A percentile compares a stretch with the other conserved stretches of the same genome.
Conservation (phyloP, 1,140 invertebrate genomes). For the Leptinotarsa lineolata region DNA sequence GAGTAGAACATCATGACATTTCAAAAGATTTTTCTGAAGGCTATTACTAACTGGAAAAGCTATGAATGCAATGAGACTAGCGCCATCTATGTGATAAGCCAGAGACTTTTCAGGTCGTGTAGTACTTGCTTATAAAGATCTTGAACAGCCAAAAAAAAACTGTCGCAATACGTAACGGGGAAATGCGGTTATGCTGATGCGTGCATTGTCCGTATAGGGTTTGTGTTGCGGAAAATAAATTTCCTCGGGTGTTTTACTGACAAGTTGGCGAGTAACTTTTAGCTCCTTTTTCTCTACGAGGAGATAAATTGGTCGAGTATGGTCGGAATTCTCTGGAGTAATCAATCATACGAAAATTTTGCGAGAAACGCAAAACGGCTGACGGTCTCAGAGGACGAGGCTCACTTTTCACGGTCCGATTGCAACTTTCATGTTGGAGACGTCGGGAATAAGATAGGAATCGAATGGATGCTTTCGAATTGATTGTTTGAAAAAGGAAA, state of each 20-base stretch:
- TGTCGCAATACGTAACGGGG: too few species aligned
- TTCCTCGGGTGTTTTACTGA: conserved; percentile 12
- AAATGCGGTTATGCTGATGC: neutral
- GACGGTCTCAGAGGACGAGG: conserved; percentile 10
- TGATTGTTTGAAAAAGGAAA: too few species aligned
- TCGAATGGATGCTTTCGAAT: too few species aligned
- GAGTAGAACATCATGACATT: too few species aligned
- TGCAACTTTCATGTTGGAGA: neutral
- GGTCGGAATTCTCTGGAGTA: conserved; percentile 16
- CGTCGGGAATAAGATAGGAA: neutral
- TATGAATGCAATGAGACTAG: too few species aligned
- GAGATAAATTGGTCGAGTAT: conserved; percentile 14
- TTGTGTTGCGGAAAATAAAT: neutral
- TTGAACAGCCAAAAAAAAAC: too few species aligned
- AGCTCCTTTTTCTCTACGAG: conserved; percentile 1
- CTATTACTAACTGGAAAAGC: too few species aligned
- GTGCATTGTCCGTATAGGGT: neutral
- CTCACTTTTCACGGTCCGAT: conserved; percentile 19
- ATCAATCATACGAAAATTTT: conserved; percentile 26
- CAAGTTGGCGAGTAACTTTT: conserved; percentile 15
- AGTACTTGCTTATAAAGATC: too few species aligned
- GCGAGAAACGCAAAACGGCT: neutral
- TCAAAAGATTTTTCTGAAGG: too few species aligned
- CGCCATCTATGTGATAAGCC: too few species aligned
- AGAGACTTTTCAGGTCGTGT: too few species aligned